phyloP scores from a whole-genome alignment of 2,888 invertebrate species.

The Ormyrus pomaceus region DNA sequence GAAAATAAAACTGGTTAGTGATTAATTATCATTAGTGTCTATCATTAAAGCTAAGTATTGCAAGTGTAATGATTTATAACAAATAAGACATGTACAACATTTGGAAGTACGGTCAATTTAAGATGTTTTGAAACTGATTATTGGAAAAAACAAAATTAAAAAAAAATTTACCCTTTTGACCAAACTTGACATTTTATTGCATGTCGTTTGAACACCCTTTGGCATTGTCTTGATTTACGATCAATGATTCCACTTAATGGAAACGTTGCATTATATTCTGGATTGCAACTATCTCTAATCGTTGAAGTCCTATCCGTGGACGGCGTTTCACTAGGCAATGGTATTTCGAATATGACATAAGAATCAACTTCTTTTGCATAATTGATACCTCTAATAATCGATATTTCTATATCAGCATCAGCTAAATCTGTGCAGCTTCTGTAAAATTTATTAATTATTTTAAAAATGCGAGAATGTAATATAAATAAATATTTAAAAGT shows the following conservation, averaged over 20 bases:
- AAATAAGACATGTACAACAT: no score
- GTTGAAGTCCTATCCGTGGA: constrained; percentile 86
- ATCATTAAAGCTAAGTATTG: no score
- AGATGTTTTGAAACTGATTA: no score
- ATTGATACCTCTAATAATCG: constrained; percentile 90
- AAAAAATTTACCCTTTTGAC: constrained; percentile 88
- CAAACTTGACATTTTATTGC: constrained; percentile 88
- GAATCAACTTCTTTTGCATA: constrained; percentile 94
- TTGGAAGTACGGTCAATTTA: no score
- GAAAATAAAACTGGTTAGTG: constrained; percentile 23
- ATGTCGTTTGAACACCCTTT: constrained; percentile 91
- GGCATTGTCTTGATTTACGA: constrained; percentile 87
- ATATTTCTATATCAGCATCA: constrained; percentile 93
- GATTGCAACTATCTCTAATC: constrained; percentile 91
- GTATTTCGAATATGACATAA: constrained; percentile 95
- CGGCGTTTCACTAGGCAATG: constrained; percentile 89
- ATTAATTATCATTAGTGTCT: constrained; percentile 1
- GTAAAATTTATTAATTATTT: background rate
- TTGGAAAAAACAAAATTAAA: no score
- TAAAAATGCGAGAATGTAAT: constrained; percentile 7
- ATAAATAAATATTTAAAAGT: background rate
- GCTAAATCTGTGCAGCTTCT: constrained; percentile 93
- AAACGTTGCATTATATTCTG: constrained; percentile 90
- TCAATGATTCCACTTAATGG: constrained; percentile 83
- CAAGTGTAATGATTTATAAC: no score